Percentiles rank a stretch among this genome's conserved stretches.
Evolutionary conservation across 2,113 vertebrate genomes (phyloP).

Genomic region (Neogale vison): DNA sequence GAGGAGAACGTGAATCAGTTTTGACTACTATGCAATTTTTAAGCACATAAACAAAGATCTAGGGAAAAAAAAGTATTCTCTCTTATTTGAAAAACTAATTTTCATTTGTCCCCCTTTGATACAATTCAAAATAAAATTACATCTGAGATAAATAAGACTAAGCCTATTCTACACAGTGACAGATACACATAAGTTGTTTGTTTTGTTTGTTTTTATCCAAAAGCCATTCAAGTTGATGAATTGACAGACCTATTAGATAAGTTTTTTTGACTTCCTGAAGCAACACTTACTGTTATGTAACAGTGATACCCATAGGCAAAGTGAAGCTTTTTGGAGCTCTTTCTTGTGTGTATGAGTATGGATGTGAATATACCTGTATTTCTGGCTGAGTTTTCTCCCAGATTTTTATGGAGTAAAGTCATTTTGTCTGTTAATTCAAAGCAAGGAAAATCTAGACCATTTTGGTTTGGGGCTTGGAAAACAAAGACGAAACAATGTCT

Average conservation of each 20-base stretch:
- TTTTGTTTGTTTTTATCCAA: not conserved
- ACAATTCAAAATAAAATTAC: not conserved
- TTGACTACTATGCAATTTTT: not conserved
- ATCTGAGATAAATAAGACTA: not conserved
- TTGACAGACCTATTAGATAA: not conserved
- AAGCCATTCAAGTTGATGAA: not conserved
- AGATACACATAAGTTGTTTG: not conserved
- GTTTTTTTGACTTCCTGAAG: not conserved
- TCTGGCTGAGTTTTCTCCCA: not conserved
- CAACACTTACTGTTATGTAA: not conserved
- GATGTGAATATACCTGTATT: not conserved
- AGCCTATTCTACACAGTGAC: not conserved
- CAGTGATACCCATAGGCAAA: not conserved
- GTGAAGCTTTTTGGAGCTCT: not conserved
- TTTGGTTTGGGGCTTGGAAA: slow-evolving; percentile 39
- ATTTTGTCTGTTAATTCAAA: slow-evolving; percentile 66
- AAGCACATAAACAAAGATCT: not conserved
- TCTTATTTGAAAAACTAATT: not conserved
- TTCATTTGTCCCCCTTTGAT: not conserved
- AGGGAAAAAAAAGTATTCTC: not conserved
- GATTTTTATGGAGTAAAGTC: slow-evolving; percentile 52
- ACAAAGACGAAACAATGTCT: slow-evolving; percentile 52
- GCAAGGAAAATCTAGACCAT: slow-evolving; percentile 50
- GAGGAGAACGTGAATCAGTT: not conserved
- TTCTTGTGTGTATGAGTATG: not conserved